phyloP scores from a whole-genome alignment of 2,113 vertebrate genomes.

The Leucosticte australis region DNA sequence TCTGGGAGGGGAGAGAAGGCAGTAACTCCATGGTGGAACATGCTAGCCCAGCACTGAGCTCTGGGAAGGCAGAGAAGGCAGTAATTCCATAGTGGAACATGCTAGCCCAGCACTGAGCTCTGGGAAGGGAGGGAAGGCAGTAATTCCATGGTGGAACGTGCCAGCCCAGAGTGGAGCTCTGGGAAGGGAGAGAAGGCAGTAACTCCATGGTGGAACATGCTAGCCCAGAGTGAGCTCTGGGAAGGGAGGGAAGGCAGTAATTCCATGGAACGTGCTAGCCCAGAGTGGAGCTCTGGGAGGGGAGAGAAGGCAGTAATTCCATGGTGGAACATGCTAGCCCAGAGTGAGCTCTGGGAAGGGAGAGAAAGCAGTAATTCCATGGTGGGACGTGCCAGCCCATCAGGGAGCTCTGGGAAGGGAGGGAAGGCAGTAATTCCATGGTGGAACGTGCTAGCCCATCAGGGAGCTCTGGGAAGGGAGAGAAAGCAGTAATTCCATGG shows the following conservation, averaged over 20 bases:
- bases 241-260: neutral
- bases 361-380: neutral
- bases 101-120: neutral
- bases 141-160: neutral
- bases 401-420: rapidly evolving
- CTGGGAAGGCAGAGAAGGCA: rapidly evolving
- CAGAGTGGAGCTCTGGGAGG: rapidly evolving
- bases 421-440: neutral
- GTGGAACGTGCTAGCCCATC: rapidly evolving
- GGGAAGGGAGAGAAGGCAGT: neutral
- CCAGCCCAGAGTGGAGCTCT: neutral
- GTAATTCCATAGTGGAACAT: neutral
- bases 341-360: neutral
- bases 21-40: rapidly evolving
- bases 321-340: rapidly evolving
- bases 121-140: neutral
- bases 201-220: rapidly evolving
- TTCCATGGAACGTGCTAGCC: neutral
- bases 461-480: neutral
- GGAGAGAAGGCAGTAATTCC: neutral
- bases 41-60: neutral
- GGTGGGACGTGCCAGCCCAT: neutral
- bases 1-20: neutral
- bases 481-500: neutral
- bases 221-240: neutral